Evolutionary conservation across 2,797 vertebrate genomes (phyloP).

Genomic region (Leontocebus nigricollis): DNA sequence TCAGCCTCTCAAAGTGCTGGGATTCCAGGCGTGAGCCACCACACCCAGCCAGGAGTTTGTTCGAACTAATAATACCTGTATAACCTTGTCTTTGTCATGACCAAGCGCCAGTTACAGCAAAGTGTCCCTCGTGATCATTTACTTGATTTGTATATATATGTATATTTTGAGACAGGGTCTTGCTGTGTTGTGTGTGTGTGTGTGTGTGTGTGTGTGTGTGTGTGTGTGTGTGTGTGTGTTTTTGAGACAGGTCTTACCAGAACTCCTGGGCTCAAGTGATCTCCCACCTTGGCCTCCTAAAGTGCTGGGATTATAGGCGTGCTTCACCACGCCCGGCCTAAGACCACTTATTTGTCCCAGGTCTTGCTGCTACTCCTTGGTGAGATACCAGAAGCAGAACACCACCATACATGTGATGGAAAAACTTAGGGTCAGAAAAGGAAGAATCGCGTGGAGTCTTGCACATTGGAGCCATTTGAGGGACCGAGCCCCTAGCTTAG

Average conservation of each 20-base stretch:
- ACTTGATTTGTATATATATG: rapidly evolving
- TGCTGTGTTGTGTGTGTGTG: too few relatives aligned
- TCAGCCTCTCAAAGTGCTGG: neutral
- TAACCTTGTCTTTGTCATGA: neutral
- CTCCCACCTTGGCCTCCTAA: neutral
- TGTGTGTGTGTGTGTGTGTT: too few relatives aligned
- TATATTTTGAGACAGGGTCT: too few relatives aligned
- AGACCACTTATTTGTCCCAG: neutral
- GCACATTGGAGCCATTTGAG: neutral
- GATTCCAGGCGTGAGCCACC: neutral
- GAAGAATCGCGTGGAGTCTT: neutral
- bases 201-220: too few relatives aligned
- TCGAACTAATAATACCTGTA: neutral
- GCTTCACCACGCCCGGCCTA: neutral
- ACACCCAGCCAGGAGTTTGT: neutral
- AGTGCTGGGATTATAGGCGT: neutral
- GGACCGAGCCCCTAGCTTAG: neutral
- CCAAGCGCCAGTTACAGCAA: neutral
- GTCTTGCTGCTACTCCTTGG: neutral
- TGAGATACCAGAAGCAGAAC: neutral
- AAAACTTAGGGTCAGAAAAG: neutral
- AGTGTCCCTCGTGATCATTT: neutral
- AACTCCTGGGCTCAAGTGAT: neutral
- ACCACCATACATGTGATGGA: rapidly evolving
- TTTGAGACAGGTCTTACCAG: neutral